phyloP scores from a whole-genome alignment of 2,797 vertebrate genomes.

The Garrulus glandarius region DNA sequence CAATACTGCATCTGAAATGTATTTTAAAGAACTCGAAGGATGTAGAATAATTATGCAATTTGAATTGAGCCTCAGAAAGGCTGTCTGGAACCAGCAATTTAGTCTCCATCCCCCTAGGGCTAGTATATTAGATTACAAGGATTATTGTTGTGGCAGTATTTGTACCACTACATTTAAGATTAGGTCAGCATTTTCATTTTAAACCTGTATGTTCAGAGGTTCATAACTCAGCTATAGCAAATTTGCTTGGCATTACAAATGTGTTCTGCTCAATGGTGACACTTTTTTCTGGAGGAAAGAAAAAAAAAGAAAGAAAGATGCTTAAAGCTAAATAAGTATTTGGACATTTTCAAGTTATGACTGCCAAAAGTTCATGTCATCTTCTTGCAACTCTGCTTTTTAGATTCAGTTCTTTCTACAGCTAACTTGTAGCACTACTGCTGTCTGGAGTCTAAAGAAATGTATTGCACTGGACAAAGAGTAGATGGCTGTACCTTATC shows the following conservation, averaged over 20 bases:
- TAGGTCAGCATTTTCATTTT: conserved; percentile 56
- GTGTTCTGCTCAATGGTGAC: not conserved
- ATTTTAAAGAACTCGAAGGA: conserved; percentile 39
- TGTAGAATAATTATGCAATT: conserved; percentile 51
- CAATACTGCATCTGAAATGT: conserved; percentile 32
- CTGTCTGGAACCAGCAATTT: conserved; percentile 29
- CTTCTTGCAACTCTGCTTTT: not conserved
- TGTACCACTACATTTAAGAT: conserved; percentile 55
- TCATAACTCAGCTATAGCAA: conserved; percentile 53
- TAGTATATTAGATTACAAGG: conserved; percentile 63
- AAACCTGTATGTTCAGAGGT: conserved; percentile 34
- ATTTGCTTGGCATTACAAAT: conserved; percentile 4
- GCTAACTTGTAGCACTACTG: not conserved
- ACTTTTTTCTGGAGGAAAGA: not conserved
- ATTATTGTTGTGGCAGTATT: conserved; percentile 48
- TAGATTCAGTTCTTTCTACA: not conserved
- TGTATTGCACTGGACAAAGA: not conserved
- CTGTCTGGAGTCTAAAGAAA: not conserved
- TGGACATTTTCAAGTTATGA: not conserved
- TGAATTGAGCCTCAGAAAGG: conserved; percentile 44
- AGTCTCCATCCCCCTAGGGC: conserved; percentile 17
- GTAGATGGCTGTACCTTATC: not conserved
- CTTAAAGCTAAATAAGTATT: not conserved
- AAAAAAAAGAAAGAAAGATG: not conserved
- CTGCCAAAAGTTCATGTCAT: not conserved